Evolutionary conservation across 2,797 vertebrate genomes (phyloP).

Genomic region (Phoeniculus purpureus): DNA sequence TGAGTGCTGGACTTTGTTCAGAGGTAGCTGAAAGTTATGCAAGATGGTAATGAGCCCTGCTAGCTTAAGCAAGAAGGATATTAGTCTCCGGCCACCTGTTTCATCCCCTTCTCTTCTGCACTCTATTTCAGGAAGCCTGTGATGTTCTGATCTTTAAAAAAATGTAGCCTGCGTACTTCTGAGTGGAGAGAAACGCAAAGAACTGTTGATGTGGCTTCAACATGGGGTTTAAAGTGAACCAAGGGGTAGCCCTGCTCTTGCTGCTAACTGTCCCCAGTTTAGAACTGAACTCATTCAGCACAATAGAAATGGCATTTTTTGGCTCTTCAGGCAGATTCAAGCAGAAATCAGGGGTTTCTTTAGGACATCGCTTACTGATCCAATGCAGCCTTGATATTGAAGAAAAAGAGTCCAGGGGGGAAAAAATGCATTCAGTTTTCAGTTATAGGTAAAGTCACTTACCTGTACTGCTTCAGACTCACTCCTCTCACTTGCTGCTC

Average conservation of each 20-base stretch:
- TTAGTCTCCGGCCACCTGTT: background rate
- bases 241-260: background rate
- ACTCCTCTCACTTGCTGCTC: background rate
- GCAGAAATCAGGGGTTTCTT: background rate
- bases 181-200: background rate
- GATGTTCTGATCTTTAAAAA: background rate
- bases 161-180: background rate
- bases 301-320: background rate
- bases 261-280: background rate
- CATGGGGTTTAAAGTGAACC: background rate
- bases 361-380: background rate
- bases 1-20: background rate
- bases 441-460: background rate
- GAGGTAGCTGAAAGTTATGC: slow-evolving; percentile 26
- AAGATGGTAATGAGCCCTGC: slow-evolving; percentile 22
- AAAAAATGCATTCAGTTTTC: background rate
- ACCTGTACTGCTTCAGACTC: background rate
- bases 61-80: slow-evolving; percentile 25
- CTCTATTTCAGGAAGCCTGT: background rate
- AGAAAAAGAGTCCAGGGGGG: background rate
- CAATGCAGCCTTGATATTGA: background rate
- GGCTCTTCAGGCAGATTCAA: background rate
- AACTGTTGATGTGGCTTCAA: background rate
- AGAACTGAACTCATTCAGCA: background rate
- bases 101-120: background rate